These are phyloP conservation scores for Tenthredo distinguenda DNA, from an alignment of 2,888 invertebrate species.

Conservation along the genomic window DNA sequence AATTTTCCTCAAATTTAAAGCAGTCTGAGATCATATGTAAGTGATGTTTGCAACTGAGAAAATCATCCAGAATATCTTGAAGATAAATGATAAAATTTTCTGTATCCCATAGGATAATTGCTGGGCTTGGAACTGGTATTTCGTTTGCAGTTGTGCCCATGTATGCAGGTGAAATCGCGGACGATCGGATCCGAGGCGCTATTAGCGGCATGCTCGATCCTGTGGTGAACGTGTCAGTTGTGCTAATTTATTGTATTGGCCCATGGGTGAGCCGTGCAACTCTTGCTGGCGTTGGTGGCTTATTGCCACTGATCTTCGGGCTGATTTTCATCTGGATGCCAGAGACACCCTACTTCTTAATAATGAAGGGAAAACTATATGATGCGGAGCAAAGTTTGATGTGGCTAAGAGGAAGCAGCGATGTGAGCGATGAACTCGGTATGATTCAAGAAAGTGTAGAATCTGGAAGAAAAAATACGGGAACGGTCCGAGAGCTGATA, in stretches of 20 bases:
- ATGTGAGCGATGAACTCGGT: slow-evolving; percentile 69
- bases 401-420: slow-evolving; percentile 62
- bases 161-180: slow-evolving; percentile 61
- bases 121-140: slow-evolving; percentile 59
- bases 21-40: not conserved
- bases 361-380: slow-evolving; percentile 59
- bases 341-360: slow-evolving; percentile 61
- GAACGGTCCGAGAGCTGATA: slow-evolving; percentile 51
- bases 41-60: not conserved
- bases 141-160: slow-evolving; percentile 54
- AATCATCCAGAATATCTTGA: not conserved
- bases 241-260: slow-evolving; percentile 57
- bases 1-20: not conserved
- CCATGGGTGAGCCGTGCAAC: slow-evolving; percentile 56
- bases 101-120: slow-evolving; percentile 52
- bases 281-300: slow-evolving; percentile 54
- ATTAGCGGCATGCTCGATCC: slow-evolving; percentile 40
- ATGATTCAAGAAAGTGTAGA: slow-evolving; percentile 66
- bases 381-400: slow-evolving; percentile 65
- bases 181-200: slow-evolving; percentile 60
- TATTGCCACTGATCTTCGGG: slow-evolving; percentile 57
- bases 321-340: slow-evolving; percentile 59
- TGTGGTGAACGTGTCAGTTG: not conserved
- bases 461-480: slow-evolving; percentile 68
- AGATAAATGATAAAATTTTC: not conserved